Base-by-base conservation (phyloP, 2,797 vertebrate genomes). In the Phoeniculus purpureus region DNA sequence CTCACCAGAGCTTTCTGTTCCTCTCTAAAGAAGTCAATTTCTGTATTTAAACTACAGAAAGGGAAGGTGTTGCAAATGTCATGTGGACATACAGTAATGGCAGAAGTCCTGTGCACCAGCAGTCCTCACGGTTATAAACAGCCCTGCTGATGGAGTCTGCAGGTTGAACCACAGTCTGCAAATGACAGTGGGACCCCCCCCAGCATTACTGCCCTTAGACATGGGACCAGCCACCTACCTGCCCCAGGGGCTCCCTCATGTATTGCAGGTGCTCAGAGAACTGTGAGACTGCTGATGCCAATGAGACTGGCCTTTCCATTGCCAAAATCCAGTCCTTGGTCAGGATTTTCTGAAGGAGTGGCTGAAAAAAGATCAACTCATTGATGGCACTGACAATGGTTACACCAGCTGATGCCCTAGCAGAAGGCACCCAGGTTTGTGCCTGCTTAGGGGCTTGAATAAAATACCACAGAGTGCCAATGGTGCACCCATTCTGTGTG, bases 311-410 rank as follows among this genome's bases (percentile, higher is more conserved):
- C 52, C 96, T 96, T 9, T 97, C 96, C 1, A 94, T 85, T 0
- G 62, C 90, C 48, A 92, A 97, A 79, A 99, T 97, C 99, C 99
- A 99, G 60, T 95, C 97, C 91, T 96, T 98, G 50, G 97, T 98
- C 96, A 98, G 97, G 95, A 99, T 97, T 48, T 94, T 97, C 94
- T 96, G 97, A 85, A 99, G 94, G 29, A 97, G 83, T 0, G 96
- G 96, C 98, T 98, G 94, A 26, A 95, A 96, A 85, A 56, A 89
- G 9, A 85, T 13, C 52, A 64, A 7, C 9, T 61, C 14, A 25
- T 5, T 81, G 62, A 25, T 9, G 31, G n/a, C 29, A 76, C 13
- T 3, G 2, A 21, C 45, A 40, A 54, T 61, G 70, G 22, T 31
- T 79, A 48, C 73, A 48, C 1, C 43, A 80, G 62, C 12, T 77